phyloP scores from a whole-genome alignment of 2,888 invertebrate genomes.

The Bombylius major region DNA sequence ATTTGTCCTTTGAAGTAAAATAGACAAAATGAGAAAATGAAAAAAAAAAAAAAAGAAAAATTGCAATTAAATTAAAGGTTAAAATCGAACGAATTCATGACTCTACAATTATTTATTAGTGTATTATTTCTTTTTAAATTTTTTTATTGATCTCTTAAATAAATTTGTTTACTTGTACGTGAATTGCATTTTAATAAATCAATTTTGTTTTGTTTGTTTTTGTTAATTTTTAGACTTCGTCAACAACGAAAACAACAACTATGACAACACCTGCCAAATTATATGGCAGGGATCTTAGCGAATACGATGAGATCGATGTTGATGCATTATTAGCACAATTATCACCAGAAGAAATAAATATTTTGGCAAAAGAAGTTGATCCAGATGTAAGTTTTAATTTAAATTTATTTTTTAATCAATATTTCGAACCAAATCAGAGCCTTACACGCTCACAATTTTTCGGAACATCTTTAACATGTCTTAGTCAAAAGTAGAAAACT shows the following conservation, averaged over 20 bases:
- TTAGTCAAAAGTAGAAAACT: neutral
- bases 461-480: too few relatives aligned
- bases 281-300: conserved; percentile 78
- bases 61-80: too few relatives aligned
- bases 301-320: conserved; percentile 90
- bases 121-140: too few relatives aligned
- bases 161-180: neutral
- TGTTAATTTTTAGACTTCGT: conserved; percentile 59
- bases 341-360: conserved; percentile 89
- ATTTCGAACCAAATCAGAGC: too few relatives aligned
- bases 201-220: conserved; percentile 1
- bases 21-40: too few relatives aligned
- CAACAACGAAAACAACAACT: conserved; percentile 76
- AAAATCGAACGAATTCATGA: too few relatives aligned
- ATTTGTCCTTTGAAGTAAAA: too few relatives aligned
- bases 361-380: conserved; percentile 97
- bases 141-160: too few relatives aligned
- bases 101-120: too few relatives aligned
- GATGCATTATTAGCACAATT: conserved; percentile 88
- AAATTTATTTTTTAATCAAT: too few relatives aligned
- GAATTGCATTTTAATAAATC: neutral
- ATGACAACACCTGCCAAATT: conserved; percentile 84
- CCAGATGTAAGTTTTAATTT: conserved; percentile 78
- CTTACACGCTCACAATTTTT: conserved; percentile 3
- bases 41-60: too few relatives aligned